A percentile compares a stretch with the other conserved stretches of the same genome.
Evolutionary conservation across 2,888 invertebrate genomes (phyloP).

Genomic region (Caenorhabditis virilis): DNA sequence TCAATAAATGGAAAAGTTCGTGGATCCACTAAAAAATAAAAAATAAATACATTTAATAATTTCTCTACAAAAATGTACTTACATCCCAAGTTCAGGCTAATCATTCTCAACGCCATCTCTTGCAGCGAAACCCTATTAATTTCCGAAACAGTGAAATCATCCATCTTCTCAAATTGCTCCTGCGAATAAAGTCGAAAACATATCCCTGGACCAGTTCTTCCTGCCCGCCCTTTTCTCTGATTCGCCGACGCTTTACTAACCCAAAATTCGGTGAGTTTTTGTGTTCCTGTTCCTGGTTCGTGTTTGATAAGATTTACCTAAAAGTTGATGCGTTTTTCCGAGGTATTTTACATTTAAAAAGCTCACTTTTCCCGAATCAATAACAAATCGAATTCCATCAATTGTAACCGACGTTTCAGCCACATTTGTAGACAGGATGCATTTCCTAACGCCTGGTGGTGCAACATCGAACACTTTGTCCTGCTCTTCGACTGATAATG

Average conservation of each 20-base stretch:
- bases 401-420: constrained; percentile 98
- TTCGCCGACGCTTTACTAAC: constrained; percentile 96
- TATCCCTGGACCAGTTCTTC: constrained; percentile 83
- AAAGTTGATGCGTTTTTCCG: no score
- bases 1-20: constrained; percentile 88
- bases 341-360: no score
- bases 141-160: constrained; percentile 64
- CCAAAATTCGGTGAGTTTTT: constrained; percentile 81
- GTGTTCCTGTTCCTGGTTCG: constrained; percentile 87
- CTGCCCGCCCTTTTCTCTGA: constrained; percentile 80
- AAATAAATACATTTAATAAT: not conserved
- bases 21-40: constrained; percentile 54
- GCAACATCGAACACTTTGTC: constrained; percentile 95
- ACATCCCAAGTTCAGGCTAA: constrained; percentile 88
- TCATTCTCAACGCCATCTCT: constrained; percentile 87
- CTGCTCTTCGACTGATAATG: constrained; percentile 88
- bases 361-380: constrained; percentile 89
- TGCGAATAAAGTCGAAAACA: constrained; percentile 79
- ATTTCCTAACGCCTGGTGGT: constrained; percentile 91
- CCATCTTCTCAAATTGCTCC: constrained; percentile 68
- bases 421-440: constrained; percentile 95
- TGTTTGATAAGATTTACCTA: constrained; percentile 89
- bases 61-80: constrained; percentile 70
- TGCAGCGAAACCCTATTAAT: constrained; percentile 90
- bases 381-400: constrained; percentile 94